Evolutionary conservation across 2,113 vertebrate species (phyloP).

Genomic region (Myrmophylax atrothorax): DNA sequence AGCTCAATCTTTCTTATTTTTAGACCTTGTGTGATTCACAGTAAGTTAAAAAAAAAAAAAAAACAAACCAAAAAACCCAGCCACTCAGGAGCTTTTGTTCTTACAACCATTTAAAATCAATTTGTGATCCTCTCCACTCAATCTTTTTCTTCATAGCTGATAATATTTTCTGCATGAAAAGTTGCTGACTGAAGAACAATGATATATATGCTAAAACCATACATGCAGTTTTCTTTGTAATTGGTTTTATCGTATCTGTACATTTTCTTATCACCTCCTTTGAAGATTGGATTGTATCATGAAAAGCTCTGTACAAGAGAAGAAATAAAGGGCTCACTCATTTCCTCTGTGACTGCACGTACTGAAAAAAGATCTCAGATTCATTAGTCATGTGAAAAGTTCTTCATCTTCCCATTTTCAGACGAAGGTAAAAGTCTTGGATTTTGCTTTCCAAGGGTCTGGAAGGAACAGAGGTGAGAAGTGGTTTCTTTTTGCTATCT

Average conservation of each 20-base stretch:
- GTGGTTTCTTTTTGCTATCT: not conserved
- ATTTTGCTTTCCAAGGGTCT: not conserved
- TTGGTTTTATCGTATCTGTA: not conserved
- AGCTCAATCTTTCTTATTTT: conserved; percentile 22
- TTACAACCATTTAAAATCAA: conserved; percentile 34
- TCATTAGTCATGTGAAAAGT: not conserved
- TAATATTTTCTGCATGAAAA: conserved; percentile 25
- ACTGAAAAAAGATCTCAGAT: not conserved
- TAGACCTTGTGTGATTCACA: conserved; percentile 31
- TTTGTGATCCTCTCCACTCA: conserved; percentile 6
- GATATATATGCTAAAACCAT: not conserved
- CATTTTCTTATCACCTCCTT: conserved; percentile 7
- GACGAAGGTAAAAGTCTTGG: not conserved
- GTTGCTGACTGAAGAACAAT: conserved; percentile 35
- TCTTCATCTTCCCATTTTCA: not conserved
- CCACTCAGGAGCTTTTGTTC: conserved; percentile 15
- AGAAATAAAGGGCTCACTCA: not conserved
- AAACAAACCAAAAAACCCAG: not conserved
- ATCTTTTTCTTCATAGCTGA: not conserved
- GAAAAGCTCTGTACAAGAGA: not conserved
- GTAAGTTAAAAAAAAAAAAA: not conserved
- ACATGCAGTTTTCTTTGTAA: not conserved
- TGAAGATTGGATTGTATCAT: not conserved
- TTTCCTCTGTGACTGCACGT: not conserved
- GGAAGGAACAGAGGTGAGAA: not conserved